These are phyloP conservation scores for Blastomussa wellsi DNA, from an alignment of 92 coral and sea anemone species.

Conservation along the genomic window DNA sequence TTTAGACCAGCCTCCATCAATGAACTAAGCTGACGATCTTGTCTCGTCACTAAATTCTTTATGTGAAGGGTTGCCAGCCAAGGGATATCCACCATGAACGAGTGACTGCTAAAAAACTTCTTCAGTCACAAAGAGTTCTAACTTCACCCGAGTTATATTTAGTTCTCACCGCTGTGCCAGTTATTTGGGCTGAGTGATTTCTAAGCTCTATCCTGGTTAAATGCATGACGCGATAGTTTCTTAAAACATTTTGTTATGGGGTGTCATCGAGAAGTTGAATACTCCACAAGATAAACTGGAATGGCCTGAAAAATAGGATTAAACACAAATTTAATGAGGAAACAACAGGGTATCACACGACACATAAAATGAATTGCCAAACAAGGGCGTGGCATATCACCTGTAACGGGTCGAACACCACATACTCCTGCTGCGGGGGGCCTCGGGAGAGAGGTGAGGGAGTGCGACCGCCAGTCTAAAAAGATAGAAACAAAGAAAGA, in stretches of 20 bases:
- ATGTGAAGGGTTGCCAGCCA: too few species aligned
- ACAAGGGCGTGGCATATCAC: conserved; percentile 12
- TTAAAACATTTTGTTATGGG: neutral
- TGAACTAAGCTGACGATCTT: too few species aligned
- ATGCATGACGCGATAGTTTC: too few species aligned
- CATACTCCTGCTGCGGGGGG: conserved; percentile 73
- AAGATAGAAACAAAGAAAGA: neutral
- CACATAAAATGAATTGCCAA: neutral
- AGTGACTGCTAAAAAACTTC: too few species aligned
- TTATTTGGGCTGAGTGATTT: neutral
- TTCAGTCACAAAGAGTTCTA: neutral
- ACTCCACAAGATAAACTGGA: conserved; percentile 84
- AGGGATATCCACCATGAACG: too few species aligned
- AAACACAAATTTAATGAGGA: neutral
- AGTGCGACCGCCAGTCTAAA: conserved; percentile 79
- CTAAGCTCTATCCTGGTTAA: neutral
- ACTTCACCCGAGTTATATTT: too few species aligned
- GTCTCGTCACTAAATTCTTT: too few species aligned
- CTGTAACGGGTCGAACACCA: conserved; percentile 86
- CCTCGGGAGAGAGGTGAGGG: conserved; percentile 64
- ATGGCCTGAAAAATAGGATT: conserved; percentile 62
- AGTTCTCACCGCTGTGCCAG: too few species aligned
- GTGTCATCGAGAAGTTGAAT: conserved; percentile 57
- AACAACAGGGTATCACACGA: neutral
- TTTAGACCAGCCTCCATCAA: neutral